These are phyloP conservation scores for Matsumurasca onukii DNA, from an alignment of 1,140 invertebrate species.

Conservation along the genomic window DNA sequence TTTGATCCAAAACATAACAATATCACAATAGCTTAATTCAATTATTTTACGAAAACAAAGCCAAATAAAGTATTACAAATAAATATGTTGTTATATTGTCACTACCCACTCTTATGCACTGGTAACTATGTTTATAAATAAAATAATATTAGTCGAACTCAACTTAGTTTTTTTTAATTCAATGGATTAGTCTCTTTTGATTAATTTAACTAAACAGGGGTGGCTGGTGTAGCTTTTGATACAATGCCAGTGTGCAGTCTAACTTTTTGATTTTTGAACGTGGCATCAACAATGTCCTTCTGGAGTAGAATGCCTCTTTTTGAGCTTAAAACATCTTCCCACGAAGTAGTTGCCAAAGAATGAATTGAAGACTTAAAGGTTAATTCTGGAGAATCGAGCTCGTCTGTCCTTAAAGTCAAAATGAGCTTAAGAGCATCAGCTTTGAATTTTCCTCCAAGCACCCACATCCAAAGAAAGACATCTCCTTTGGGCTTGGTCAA, in stretches of 20 bases:
- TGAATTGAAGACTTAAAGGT: conserved; percentile 22
- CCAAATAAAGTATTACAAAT: too few relatives aligned
- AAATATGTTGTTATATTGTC: too few relatives aligned
- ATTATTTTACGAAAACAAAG: too few relatives aligned
- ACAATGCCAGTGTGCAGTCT: conserved; percentile 16
- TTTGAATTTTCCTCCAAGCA: conserved; percentile 24
- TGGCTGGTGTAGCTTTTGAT: conserved; percentile 5
- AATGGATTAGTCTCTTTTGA: background rate
- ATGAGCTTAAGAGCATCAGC: conserved; percentile 15
- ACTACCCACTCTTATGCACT: too few relatives aligned
- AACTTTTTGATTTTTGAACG: conserved; percentile 14
- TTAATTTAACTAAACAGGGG: background rate
- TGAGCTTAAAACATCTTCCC: conserved; percentile 8
- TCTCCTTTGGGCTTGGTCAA: conserved; percentile 1
- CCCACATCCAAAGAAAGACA: conserved; percentile 28
- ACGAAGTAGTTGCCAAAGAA: conserved; percentile 18
- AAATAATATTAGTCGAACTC: too few relatives aligned
- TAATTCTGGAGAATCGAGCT: conserved; percentile 23
- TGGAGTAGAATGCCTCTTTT: conserved; percentile 19
- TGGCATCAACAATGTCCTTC: background rate
- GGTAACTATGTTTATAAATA: too few relatives aligned
- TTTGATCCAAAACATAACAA: too few relatives aligned
- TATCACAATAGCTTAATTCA: too few relatives aligned
- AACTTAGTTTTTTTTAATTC: too few relatives aligned
- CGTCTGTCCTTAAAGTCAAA: conserved; percentile 18